Evolutionary conservation across 1,140 invertebrate species (phyloP), one percentile per base, ranked within the genome.

Genomic region (Pectinophora gossypiella): DNA sequence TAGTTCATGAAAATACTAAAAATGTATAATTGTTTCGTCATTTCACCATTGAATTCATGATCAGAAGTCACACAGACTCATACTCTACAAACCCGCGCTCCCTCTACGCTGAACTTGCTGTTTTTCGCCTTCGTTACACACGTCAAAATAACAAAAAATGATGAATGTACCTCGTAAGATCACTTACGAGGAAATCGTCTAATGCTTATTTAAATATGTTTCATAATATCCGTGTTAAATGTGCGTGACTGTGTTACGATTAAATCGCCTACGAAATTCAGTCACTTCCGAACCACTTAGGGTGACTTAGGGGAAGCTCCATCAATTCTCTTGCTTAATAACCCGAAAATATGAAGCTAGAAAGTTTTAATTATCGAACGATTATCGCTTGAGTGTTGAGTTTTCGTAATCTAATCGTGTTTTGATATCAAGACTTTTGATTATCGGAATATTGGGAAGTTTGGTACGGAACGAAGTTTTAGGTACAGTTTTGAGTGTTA

Each of bases 91-190:
- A 20, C 10, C 18, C 13, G 18, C 18, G 5, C 42, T 42, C 43
- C 50, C 40, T 51, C 49, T 47, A 49, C 53, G 67, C 71, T 71
- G 71, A 81, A 68, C 73, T 68, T 40, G 72, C 76, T 76, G 76
- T 79, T 85, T 83, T 85, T 82, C 77, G 61, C 73, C 72, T 78
- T 67, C 74, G 71, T 74, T 85, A 72, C 72, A 83, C 79, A 80
- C 71, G 78, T 85, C 82, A 85, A 82, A 85, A 85, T 81, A 85
- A 74, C 71, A 69, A 69, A 66, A 68, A 62, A 61, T 70, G 64
- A 72, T 66, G 51, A 64, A 67, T 64, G 51, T 50, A 59, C 47
- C 45, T 46, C 54, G 54, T 52, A 50, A 59, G 53, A 47, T 57
- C 53, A 61, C 55, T 76, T 72, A 59, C 53, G 54, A 65, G 71